Evolutionary conservation across 1,140 invertebrate species (phyloP), one percentile per base, ranked within the genome.

Genomic region (Chelonus insularis): DNA sequence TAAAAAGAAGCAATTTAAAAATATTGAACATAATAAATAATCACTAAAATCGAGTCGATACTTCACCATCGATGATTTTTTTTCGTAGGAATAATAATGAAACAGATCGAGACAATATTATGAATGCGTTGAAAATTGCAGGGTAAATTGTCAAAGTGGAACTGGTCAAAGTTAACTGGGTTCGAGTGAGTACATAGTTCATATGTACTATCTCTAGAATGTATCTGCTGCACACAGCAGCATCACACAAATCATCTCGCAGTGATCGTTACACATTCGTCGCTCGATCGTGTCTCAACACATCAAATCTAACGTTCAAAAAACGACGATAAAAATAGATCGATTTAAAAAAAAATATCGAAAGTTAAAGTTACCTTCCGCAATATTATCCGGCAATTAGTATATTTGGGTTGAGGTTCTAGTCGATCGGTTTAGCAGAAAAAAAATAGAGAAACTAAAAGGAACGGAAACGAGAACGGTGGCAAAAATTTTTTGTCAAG

Each of bases 101-200:
- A 34, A 11, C 32, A 7, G 11, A 34, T 7, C 11, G 5, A 29
- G 11, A 25, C 29, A 36, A 9, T 12, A 12, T 29, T 54, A 50
- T 55, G 55, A 45, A 52, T n/a, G 21, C 21, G 36, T 7, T 23
- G 36, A 20, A 50, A 60, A 60, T 60, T 50, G 48, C 18, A 23
- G 48, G 47, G 34, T 52, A 52, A 61, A 61, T 61, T 55, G 51
- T 55, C 50, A 47, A 61, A 61, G 59, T 55, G 59, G 51, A 47
- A 55, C n/a, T 54, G 37, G 51, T 61, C 50, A 61, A 61, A 61
- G 50, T 37, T 55, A 61, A 61, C 29, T 61, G 51, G 50, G 29
- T 55, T 61, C 50, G 36, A 21, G 34, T 60, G 58, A 39, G 23
- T 32, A 21, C 16, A 52, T 61, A 61, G 50, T 47, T 61, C 29